Conservation (phyloP, 2,113 vertebrate species). For the Colinus virginianus region DNA sequence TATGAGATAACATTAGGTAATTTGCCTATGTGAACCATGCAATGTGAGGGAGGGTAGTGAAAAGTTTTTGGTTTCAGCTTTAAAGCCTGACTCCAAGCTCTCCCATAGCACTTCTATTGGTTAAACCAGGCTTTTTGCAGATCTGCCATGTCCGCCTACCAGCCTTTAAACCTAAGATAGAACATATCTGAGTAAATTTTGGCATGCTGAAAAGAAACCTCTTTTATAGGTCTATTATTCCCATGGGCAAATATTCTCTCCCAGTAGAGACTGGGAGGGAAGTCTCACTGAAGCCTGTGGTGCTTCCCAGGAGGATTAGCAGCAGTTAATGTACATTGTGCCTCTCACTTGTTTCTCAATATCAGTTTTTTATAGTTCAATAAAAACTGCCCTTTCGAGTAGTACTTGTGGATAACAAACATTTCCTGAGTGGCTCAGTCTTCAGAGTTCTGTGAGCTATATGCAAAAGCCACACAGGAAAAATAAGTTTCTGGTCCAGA, state of each 20-base stretch:
- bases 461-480: neutral
- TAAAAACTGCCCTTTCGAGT: neutral
- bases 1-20: neutral
- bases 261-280: neutral
- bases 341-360: neutral
- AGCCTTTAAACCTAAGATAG: neutral
- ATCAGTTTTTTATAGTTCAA: neutral
- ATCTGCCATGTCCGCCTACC: neutral
- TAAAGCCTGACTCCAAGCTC: neutral
- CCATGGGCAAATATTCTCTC: neutral
- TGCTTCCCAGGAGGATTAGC: neutral
- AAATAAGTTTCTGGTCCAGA: neutral
- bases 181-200: neutral
- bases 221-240: neutral
- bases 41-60: neutral
- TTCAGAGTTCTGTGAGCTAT: neutral
- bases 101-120: neutral
- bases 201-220: neutral
- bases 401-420: neutral
- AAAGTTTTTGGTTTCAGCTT: neutral
- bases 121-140: neutral
- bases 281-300: neutral
- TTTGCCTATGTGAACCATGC: fast-evolving
- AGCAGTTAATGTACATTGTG: neutral
- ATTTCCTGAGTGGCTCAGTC: neutral